Evolutionary conservation across 2,797 vertebrate genomes (phyloP).

Genomic region (Megalops cyprinoides): DNA sequence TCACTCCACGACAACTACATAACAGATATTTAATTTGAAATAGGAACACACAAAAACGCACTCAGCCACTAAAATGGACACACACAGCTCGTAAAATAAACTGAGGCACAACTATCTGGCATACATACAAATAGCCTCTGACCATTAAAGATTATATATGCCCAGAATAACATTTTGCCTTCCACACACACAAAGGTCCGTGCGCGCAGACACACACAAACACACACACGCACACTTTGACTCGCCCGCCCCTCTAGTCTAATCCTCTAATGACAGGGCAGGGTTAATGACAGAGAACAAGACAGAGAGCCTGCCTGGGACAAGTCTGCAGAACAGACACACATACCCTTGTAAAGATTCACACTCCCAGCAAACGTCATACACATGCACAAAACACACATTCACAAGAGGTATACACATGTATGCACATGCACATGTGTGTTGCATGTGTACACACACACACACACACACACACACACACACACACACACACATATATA

Average conservation of each 20-base stretch:
- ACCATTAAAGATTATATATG: neutral
- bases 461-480: conserved; percentile 37
- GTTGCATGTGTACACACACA: conserved; percentile 41
- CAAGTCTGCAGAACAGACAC: neutral
- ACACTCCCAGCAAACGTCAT: neutral
- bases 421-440: no score
- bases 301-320: conserved; percentile 40
- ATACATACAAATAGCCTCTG: neutral
- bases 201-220: conserved; percentile 29
- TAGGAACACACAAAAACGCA: conserved; percentile 1
- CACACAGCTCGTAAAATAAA: neutral
- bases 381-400: neutral
- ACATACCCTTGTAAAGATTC: no score
- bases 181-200: neutral
- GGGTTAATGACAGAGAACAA: conserved; percentile 77
- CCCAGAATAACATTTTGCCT: neutral
- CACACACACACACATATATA: conserved; percentile 32
- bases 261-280: conserved; percentile 80
- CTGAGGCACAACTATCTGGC: neutral
- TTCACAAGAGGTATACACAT: no score
- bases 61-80: neutral
- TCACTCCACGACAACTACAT: neutral
- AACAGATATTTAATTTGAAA: neutral
- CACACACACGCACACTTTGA: conserved; percentile 46
- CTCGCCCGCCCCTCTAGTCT: conserved; percentile 63